phyloP scores from a whole-genome alignment of 2,797 vertebrate genomes.

The Chromobotia macracanthus region DNA sequence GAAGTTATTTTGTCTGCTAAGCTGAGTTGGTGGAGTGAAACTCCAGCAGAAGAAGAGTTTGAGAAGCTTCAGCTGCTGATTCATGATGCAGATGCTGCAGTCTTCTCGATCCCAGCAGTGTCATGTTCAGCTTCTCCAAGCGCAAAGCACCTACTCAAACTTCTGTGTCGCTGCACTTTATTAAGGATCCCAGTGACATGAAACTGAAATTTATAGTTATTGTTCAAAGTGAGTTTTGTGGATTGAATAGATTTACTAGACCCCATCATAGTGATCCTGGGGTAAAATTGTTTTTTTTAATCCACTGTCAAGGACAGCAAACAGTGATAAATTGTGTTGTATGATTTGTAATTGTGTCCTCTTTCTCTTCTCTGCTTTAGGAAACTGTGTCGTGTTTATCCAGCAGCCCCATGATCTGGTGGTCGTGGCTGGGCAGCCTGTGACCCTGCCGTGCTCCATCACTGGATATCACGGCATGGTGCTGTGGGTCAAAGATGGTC shows the following conservation, averaged over 20 bases:
- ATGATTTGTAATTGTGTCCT: constrained; percentile 34
- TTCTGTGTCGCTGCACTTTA: constrained; percentile 31
- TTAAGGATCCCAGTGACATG: constrained; percentile 16
- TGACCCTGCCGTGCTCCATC: constrained; percentile 86
- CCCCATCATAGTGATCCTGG: constrained; percentile 16
- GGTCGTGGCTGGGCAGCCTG: constrained; percentile 87
- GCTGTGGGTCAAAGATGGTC: constrained; percentile 89
- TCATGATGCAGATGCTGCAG: constrained; percentile 20
- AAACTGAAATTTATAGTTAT: constrained; percentile 30
- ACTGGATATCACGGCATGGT: constrained; percentile 89
- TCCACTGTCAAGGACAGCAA: not conserved
- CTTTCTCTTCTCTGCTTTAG: constrained; percentile 64
- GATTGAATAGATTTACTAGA: constrained; percentile 33
- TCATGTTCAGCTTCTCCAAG: constrained; percentile 33
- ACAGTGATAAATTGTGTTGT: constrained; percentile 31
- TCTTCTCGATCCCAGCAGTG: constrained; percentile 39
- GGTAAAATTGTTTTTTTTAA: constrained; percentile 21
- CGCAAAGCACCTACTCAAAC: not conserved
- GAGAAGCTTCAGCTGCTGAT: constrained; percentile 3
- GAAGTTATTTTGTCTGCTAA: constrained; percentile 31
- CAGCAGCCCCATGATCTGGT: constrained; percentile 90
- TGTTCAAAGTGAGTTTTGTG: constrained; percentile 29
- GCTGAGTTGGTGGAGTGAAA: constrained; percentile 6
- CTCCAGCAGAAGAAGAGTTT: not conserved
- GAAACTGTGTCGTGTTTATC: constrained; percentile 82